Evolutionary conservation across 2,888 invertebrate species (phyloP), one percentile per base, ranked within the genome.

Genomic region (Antitype chi): DNA sequence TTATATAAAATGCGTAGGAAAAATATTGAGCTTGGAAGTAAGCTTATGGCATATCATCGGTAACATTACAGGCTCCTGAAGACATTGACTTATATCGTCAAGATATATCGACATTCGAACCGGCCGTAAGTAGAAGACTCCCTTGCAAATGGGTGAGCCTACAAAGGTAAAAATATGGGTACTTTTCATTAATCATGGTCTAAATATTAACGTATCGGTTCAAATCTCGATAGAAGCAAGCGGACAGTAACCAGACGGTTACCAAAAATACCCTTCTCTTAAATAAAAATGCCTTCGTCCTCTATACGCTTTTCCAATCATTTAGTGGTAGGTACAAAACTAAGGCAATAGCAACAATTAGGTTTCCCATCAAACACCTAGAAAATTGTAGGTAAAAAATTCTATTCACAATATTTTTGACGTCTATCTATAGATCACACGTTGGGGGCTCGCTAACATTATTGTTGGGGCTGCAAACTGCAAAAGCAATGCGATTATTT

Each of bases 321-420:
- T 83, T 88, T 67, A 66, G 69, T 80, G 78, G 70, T 81, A 70
- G 81, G 74, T 86, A 74, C 64, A 87, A 85, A 89, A 85, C 81
- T 81, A 78, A 87, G 86, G 88, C 85, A 88, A 83, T 85, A 89
- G 88, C 94, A 95, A 94, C 93, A 93, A 93, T 92, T 90, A 93
- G 92, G 92, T 92, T 90, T 91, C 89, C 91, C 91, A 88, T 93
- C 91, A 91, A 91, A 91, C 90, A 94, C 92, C 93, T 94, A 95
- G 92, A 92, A 94, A 94, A 92, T 91, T 92, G 92, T 94, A 95
- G 95, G 95, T 95, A 95, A 94, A 95, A 95, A 95, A 94, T 90
- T 91, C 91, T 93, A 91, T 93, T 92, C 92, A 91, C 92, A 91
- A 91, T 89, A 87, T 88, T 86, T 92, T 93, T 90, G 92, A 91